Evolutionary conservation across 2,113 vertebrate genomes (phyloP).

Genomic region (Corythaixoides concolor): DNA sequence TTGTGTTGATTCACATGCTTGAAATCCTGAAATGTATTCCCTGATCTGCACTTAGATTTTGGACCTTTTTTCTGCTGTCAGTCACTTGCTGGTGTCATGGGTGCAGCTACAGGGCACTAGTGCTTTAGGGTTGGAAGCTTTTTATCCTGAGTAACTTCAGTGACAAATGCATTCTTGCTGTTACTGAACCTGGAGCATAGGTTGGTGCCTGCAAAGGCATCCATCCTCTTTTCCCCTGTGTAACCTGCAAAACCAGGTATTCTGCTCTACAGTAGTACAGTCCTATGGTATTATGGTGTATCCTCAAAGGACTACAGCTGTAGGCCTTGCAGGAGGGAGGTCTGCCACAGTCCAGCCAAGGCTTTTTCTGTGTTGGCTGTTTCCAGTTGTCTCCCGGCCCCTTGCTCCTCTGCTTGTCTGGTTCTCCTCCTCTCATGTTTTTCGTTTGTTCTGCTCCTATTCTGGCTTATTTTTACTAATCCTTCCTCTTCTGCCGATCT

Average conservation of each 20-base stretch:
- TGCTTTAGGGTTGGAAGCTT: neutral
- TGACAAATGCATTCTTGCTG: neutral
- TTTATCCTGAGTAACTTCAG: neutral
- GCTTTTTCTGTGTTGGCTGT: neutral
- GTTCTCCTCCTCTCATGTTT: neutral
- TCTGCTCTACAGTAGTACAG: neutral
- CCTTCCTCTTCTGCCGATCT: neutral
- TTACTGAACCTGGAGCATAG: neutral
- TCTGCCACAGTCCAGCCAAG: accelerated
- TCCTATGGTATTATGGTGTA: neutral
- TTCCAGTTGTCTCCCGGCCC: neutral
- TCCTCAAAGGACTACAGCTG: neutral
- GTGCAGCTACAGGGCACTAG: neutral
- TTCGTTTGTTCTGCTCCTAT: neutral
- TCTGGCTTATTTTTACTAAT: neutral
- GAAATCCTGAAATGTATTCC: neutral
- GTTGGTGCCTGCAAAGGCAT: neutral
- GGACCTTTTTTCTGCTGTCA: neutral
- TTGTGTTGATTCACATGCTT: neutral
- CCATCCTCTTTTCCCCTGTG: neutral
- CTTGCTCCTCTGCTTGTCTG: neutral
- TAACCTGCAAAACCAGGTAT: neutral
- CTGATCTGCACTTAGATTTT: neutral
- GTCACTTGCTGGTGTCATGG: neutral
- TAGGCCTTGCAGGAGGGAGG: neutral